Conservation (phyloP, 1,140 invertebrate species). For the Centruroides vittatus region DNA sequence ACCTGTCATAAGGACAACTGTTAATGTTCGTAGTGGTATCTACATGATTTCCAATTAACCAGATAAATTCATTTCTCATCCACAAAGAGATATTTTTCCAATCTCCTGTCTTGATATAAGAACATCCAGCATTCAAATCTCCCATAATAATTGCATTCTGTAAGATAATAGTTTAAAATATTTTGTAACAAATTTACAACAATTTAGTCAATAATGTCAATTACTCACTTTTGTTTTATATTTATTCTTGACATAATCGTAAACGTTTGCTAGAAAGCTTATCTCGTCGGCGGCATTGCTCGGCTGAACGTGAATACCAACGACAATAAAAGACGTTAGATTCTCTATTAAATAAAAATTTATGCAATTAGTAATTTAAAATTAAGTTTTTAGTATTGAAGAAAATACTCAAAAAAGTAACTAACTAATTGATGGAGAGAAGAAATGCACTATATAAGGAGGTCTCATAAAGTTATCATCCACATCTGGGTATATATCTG, state of each 20-base stretch:
- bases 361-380: not conserved
- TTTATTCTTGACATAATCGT: constrained; percentile 3
- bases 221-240: constrained; percentile 6
- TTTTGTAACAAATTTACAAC: too few relatives aligned
- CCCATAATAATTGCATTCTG: constrained; percentile 12
- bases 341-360: constrained; percentile 1
- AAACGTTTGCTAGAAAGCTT: constrained; percentile 3
- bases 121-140: constrained; percentile 10
- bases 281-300: constrained; percentile 9
- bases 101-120: constrained; percentile 5
- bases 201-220: not conserved
- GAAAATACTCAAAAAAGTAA: not conserved
- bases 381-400: too few relatives aligned
- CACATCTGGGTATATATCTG: constrained; percentile 1
- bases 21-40: constrained; percentile 4
- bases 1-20: constrained; percentile 13
- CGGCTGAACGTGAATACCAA: constrained; percentile 8
- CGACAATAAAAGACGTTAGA: not conserved
- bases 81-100: constrained; percentile 8
- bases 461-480: constrained; percentile 10
- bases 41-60: constrained; percentile 6
- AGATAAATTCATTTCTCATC: constrained; percentile 7
- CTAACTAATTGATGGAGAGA: constrained; percentile 8
- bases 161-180: not conserved
- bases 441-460: constrained; percentile 7